Base-by-base conservation (phyloP, 2,888 invertebrate species). In the Bellardia bayeri region DNA sequence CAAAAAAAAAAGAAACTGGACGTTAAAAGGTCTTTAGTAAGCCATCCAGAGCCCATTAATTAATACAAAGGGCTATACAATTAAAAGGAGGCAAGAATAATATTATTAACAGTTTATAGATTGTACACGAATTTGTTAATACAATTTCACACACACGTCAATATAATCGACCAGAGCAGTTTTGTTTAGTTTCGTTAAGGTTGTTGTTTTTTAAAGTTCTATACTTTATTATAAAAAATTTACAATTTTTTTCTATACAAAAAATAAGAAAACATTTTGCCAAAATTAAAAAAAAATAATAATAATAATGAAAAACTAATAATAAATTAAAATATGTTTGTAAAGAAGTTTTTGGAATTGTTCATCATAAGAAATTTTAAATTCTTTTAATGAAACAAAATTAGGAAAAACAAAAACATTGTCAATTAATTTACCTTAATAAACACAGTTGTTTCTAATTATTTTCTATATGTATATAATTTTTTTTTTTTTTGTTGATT, bases 381-480 rank as follows among this genome's bases (percentile, higher is more conserved):
- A 81, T 66, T 80, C 66, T 66, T 68, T 82, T 74, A 80, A 58
- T 54, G 49, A 74, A 84, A 87, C 80, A 66, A 68, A 74, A 49
- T 49, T 23, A 42, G 51, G 42, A 66, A 69, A 83, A 79, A 63
- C 68, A 80, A 80, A 80, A 85, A 85, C 80, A 85, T 87, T 82
- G 87, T 87, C 87, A 87, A 87, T 82, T 64, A 82, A 82, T 87
- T 87, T 74, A 45, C 58, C 69, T 82, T 85, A 87, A 85, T 81
- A 82, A 78, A 79, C 68, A 76, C 69, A 78, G 30, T 78, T 68
- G 68, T 61, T 86, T 82, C 78, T 74, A 86, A 54, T 75, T 81
- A 68, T 51, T 82, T 66, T 78, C 16, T 51, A 51, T 42, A 45
- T 63, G 13, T 79, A 30, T 64, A 49, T 58, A 30, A 49, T 61